These are phyloP conservation scores for Eulemur mongoz DNA, from an alignment of 2,797 vertebrate species.

Conservation along the genomic window DNA sequence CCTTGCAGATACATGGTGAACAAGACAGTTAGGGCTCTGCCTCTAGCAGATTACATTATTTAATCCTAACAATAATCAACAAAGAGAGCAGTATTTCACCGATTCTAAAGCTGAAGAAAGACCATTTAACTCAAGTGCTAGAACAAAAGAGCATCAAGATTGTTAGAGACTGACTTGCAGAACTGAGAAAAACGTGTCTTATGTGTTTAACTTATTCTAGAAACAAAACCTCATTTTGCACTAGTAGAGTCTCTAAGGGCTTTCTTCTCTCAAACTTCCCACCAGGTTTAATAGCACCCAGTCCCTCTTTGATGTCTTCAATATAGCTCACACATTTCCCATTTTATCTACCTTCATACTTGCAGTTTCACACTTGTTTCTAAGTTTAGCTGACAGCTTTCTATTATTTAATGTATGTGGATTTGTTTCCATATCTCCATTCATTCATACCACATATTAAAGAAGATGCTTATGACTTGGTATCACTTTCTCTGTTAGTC, in stretches of 20 bases:
- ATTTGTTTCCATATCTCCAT: neutral
- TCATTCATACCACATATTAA: neutral
- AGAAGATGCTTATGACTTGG: neutral
- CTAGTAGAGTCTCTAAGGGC: neutral
- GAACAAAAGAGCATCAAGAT: neutral
- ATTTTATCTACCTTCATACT: neutral
- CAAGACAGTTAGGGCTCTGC: neutral
- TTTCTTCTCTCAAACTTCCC: neutral
- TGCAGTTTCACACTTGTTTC: neutral
- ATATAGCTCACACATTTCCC: neutral
- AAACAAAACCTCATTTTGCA: neutral
- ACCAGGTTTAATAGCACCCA: neutral
- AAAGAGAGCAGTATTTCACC: neutral
- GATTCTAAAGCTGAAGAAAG: neutral
- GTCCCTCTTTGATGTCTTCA: too few relatives aligned
- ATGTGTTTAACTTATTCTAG: neutral
- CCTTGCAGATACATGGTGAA: neutral
- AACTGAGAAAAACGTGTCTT: neutral
- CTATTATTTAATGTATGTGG: neutral
- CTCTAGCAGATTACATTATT: neutral
- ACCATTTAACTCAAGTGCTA: neutral
- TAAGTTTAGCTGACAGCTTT: neutral
- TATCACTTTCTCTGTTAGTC: neutral
- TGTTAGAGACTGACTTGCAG: neutral
- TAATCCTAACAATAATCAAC: neutral